Evolutionary conservation across 2,113 vertebrate species (phyloP), one percentile per base, ranked within the genome.

Genomic region (Vulpes vulpes): DNA sequence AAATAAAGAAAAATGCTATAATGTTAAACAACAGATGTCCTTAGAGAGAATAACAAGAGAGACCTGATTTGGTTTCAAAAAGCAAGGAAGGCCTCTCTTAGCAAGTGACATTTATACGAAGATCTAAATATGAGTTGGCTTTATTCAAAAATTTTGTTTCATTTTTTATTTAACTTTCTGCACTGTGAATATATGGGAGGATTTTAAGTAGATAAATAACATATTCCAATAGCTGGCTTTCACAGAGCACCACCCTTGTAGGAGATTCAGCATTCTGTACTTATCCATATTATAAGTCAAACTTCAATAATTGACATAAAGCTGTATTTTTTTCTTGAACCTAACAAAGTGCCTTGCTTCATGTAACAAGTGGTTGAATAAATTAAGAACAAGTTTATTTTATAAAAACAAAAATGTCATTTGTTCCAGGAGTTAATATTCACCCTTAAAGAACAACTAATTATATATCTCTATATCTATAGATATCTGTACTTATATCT

Each of bases 41-140:
- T 84, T 49, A 69, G 76, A 87, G 35, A 82, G 79, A 60, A 67
- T 20, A 60, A 35, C 12, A 91, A 64, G 62, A 90, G 43, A 64
- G 38, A 53, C 7, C 11, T 83, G 57, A 57, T 85, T 79, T 84
- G 49, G 74, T 79, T 86, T 92, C 43, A 55, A 65, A 96, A 93
- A 32, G 65, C 23, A 85, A 71, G 12, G 57, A 67, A 81, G 11
- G 49, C 11, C 38, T 79, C 62, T 91, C 64, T 59, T 59, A 91
- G 49, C 53, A 92, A 86, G 25, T 78, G 88, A 62, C 51, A 91
- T 95, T 94, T 74, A 94, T 81, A 60, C n/a, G 55, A 89, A 89
- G 53, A 95, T 86, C 71, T 85, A 43, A 78, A 51, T 82, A 67
- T 55, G 62, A 82, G 43, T 43, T 38, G 55, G 12, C 6, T 25